phyloP scores from a whole-genome alignment of 2,113 vertebrate genomes.

The Lagopus leucura region DNA sequence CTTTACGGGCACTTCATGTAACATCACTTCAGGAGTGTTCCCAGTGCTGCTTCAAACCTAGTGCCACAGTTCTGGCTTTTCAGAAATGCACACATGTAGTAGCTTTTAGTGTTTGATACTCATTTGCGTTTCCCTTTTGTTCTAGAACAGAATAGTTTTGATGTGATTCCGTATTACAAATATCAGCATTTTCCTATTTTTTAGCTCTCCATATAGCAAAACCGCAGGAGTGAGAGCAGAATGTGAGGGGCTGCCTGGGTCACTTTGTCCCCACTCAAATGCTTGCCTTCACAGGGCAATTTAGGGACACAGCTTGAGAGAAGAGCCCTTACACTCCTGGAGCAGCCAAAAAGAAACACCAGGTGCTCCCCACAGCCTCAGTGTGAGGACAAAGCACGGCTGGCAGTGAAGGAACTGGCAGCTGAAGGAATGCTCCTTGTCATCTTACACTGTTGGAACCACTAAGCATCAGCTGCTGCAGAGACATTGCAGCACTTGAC shows the following conservation, averaged over 20 bases:
- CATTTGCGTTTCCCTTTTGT: background rate
- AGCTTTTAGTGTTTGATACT: background rate
- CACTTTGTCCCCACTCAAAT: background rate
- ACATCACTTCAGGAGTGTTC: background rate
- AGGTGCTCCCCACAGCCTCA: background rate
- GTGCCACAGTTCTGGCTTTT: background rate
- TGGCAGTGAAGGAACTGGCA: background rate
- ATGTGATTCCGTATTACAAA: background rate
- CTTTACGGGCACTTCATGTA: background rate
- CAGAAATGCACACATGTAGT: background rate
- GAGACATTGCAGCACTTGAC: background rate
- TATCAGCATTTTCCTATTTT: background rate
- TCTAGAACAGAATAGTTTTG: background rate
- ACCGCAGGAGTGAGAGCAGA: background rate
- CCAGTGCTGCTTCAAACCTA: background rate
- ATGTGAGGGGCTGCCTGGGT: background rate
- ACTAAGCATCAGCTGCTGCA: background rate
- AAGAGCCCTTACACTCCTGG: background rate
- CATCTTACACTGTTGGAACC: background rate
- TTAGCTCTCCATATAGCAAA: background rate
- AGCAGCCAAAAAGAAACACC: background rate
- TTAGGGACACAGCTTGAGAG: background rate
- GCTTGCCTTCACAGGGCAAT: background rate
- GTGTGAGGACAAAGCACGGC: background rate
- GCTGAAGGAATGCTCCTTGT: rapidly evolving